Evolutionary conservation across 2,113 vertebrate species (phyloP).

Genomic region (Mobula birostris): DNA sequence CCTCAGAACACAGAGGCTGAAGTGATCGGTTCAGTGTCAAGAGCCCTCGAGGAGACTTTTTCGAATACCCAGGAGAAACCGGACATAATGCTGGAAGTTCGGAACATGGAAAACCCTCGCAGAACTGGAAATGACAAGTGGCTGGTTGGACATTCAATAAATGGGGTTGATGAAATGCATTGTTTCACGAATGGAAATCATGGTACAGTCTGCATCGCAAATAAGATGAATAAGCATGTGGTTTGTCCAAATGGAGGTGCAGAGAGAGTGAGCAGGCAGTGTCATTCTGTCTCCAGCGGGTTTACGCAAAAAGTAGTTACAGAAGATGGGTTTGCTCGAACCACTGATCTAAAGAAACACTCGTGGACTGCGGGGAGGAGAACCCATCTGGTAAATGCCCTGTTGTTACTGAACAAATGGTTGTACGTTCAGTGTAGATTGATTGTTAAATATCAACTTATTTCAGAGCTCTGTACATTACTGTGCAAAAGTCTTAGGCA

Average conservation of each 20-base stretch:
- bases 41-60: conserved; percentile 70
- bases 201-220: conserved; percentile 59
- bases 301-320: conserved; percentile 55
- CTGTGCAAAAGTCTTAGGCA: no score
- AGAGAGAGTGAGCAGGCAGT: conserved; percentile 54
- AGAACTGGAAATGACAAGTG: conserved; percentile 53
- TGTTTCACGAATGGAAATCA: conserved; percentile 53
- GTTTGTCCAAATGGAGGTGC: conserved; percentile 54
- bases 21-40: conserved; percentile 58
- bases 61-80: conserved; percentile 71
- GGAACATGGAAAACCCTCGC: conserved; percentile 48
- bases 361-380: conserved; percentile 60
- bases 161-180: conserved; percentile 47
- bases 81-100: conserved; percentile 50
- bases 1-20: conserved; percentile 83
- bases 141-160: conserved; percentile 56
- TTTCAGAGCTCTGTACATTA: not conserved
- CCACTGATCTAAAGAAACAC: conserved; percentile 50
- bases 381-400: conserved; percentile 78
- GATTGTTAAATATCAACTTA: not conserved
- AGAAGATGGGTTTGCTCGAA: conserved; percentile 55
- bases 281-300: conserved; percentile 55
- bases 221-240: conserved; percentile 59
- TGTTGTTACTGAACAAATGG: not conserved
- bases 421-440: not conserved